A percentile compares a stretch with the other conserved stretches of the same genome.
Conservation (phyloP, 2,113 vertebrate genomes). For the Hippolais icterina region DNA sequence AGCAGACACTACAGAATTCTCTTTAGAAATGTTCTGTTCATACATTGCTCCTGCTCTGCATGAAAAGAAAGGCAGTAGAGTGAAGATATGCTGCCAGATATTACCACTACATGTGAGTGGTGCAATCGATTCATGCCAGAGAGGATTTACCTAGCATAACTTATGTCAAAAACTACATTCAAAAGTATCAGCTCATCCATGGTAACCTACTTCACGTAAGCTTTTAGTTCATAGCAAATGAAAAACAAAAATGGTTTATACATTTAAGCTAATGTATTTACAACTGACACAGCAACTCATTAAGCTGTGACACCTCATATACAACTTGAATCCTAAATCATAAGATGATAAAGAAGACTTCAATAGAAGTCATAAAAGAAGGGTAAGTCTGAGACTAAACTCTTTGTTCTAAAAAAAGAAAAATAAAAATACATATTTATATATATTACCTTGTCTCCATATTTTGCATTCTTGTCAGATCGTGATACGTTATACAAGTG, state of each 20-base stretch:
- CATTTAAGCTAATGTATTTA: not conserved
- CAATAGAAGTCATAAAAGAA: not conserved
- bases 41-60: not conserved
- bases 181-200: not conserved
- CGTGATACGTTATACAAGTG: not conserved
- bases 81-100: not conserved
- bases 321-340: not conserved
- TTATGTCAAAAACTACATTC: not conserved
- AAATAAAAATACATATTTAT: not conserved
- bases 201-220: not conserved
- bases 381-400: not conserved
- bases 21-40: not conserved
- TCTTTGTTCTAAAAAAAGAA: not conserved
- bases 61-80: not conserved
- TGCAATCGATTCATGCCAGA: fast-evolving
- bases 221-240: not conserved
- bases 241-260: not conserved
- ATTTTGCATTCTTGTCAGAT: not conserved
- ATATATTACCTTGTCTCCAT: not conserved
- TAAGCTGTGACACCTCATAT: not conserved
- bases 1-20: not conserved
- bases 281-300: not conserved
- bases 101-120: not conserved
- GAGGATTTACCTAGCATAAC: not conserved
- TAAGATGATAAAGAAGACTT: not conserved